Conservation (phyloP, 2,797 vertebrate genomes). For the Odontamblyopus rebecca region DNA sequence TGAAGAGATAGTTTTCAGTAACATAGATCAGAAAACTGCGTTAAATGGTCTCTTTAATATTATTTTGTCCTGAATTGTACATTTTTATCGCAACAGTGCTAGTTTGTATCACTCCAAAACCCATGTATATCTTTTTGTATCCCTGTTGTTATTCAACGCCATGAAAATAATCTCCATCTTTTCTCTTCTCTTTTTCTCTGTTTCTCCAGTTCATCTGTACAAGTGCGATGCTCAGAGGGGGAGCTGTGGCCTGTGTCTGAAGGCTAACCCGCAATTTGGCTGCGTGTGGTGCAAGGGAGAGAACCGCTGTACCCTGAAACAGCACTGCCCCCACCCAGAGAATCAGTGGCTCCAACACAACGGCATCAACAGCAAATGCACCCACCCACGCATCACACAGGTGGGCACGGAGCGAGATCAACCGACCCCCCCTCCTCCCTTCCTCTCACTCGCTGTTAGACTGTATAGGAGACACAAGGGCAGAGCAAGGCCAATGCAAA, state of each 20-base stretch:
- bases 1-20: too few relatives aligned
- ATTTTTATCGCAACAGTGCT: too few relatives aligned
- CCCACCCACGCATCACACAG: conserved; percentile 92
- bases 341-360: conserved; percentile 91
- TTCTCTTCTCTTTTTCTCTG: neutral
- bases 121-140: neutral
- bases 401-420: conserved; percentile 67
- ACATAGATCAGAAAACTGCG: too few relatives aligned
- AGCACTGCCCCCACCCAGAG: conserved; percentile 89
- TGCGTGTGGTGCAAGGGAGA: conserved; percentile 94
- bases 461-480: neutral
- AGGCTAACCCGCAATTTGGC: conserved; percentile 91
- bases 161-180: neutral
- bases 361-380: conserved; percentile 92
- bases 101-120: too few relatives aligned
- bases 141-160: neutral
- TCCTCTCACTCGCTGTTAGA: neutral
- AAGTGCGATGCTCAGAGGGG: conserved; percentile 94
- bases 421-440: neutral
- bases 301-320: conserved; percentile 91
- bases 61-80: too few relatives aligned
- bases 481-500: conserved; percentile 1
- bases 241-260: conserved; percentile 95
- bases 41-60: too few relatives aligned
- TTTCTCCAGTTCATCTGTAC: conserved; percentile 89